Evolutionary conservation across 2,797 vertebrate species (phyloP).

Genomic region (Vireo griseus): DNA sequence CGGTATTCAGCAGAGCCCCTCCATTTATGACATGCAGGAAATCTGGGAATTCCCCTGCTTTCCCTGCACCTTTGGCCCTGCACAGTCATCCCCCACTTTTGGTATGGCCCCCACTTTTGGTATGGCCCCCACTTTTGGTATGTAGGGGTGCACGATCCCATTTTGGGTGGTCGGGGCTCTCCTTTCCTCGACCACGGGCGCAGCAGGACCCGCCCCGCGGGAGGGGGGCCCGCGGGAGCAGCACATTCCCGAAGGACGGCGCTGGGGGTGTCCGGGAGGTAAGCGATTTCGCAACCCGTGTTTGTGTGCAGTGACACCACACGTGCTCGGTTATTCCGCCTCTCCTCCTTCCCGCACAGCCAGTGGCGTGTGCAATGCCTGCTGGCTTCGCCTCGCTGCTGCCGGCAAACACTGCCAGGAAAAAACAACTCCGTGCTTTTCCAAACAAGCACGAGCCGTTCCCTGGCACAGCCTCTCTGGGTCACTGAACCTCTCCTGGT

Average conservation of each 20-base stretch:
- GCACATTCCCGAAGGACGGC: accelerated
- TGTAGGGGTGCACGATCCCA: accelerated
- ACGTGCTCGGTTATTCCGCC: background rate
- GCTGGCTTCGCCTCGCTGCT: background rate
- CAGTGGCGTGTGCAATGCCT: background rate
- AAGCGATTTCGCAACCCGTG: background rate
- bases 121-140: accelerated
- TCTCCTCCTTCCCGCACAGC: background rate
- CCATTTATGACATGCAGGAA: background rate
- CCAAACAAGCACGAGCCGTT: background rate
- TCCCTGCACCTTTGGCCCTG: background rate
- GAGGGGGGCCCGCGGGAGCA: background rate
- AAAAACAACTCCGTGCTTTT: background rate
- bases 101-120: accelerated
- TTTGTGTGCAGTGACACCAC: background rate
- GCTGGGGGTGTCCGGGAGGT: background rate
- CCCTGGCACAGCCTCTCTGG: background rate
- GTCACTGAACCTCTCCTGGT: background rate
- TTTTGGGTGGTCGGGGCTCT: background rate
- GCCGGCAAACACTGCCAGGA: background rate
- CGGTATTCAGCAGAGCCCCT: background rate
- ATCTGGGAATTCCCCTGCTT: background rate
- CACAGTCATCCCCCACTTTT: background rate
- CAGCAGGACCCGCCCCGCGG: accelerated
- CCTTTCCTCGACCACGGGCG: background rate